A percentile compares a stretch with the other conserved stretches of the same genome.
Conservation (phyloP, 2,113 vertebrate species). For the Indri indri region DNA sequence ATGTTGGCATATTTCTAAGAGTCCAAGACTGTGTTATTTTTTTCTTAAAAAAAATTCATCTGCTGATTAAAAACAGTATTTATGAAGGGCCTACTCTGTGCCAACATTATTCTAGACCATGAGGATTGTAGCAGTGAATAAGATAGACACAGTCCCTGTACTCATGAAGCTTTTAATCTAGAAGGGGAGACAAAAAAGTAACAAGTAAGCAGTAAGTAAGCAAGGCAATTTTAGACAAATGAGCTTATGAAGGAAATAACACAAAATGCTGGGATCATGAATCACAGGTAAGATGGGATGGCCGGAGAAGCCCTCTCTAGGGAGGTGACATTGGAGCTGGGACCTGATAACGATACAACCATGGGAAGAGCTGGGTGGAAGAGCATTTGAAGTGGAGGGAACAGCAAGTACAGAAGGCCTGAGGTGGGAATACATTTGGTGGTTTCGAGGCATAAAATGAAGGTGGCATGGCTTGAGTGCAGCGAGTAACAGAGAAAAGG, state of each 20-base stretch:
- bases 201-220: neutral
- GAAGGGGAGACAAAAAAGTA: neutral
- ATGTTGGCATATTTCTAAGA: neutral
- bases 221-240: neutral
- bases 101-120: neutral
- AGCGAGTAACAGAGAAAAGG: neutral
- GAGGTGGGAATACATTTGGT: neutral
- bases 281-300: neutral
- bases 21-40: neutral
- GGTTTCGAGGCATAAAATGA: neutral
- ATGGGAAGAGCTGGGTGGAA: neutral
- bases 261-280: neutral
- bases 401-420: neutral
- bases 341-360: neutral
- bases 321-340: neutral
- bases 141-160: neutral
- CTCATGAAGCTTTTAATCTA: neutral
- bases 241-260: neutral
- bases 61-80: conserved; percentile 18
- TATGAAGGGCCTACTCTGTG: neutral
- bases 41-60: neutral
- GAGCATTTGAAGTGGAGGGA: neutral
- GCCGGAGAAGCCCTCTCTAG: neutral
- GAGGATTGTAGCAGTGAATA: neutral
- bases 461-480: neutral